Conservation (phyloP, 2,888 invertebrate species). For the Cerastis leucographa region DNA sequence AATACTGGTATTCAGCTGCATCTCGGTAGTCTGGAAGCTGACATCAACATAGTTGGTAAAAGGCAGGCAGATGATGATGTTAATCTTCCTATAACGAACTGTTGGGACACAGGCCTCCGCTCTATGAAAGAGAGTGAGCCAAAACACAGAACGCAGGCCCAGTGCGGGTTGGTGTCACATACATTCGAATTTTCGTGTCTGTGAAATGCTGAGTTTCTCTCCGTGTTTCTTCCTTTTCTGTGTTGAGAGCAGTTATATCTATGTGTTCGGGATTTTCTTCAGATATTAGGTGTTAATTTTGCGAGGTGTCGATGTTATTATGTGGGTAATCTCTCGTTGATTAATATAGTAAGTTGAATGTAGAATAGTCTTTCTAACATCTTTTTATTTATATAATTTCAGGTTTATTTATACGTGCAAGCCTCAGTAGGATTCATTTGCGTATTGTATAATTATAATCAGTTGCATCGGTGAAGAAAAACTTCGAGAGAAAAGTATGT, state of each 20-base stretch:
- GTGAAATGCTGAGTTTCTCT: not conserved
- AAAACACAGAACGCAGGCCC: not conserved
- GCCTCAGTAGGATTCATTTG: too few relatives aligned
- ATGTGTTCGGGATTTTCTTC: not conserved
- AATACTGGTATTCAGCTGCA: too few relatives aligned
- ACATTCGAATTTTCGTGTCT: too few relatives aligned
- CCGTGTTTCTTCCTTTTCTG: not conserved
- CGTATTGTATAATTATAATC: too few relatives aligned
- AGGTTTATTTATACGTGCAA: not conserved
- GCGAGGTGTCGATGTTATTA: not conserved
- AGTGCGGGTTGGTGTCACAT: not conserved
- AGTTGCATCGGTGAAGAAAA: too few relatives aligned
- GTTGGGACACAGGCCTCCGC: not conserved
- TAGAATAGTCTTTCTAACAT: too few relatives aligned
- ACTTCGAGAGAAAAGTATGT: too few relatives aligned
- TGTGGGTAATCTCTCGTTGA: not conserved
- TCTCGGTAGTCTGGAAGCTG: too few relatives aligned
- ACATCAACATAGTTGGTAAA: too few relatives aligned
- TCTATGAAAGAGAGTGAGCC: not conserved
- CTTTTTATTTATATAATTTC: not conserved
- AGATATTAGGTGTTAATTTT: not conserved
- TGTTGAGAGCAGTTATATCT: not conserved
- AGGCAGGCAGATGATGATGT: too few relatives aligned
- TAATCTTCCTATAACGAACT: not conserved
- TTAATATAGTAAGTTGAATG: not conserved